A percentile compares a stretch with the other conserved stretches of the same genome.
These are phyloP conservation scores for Sardina pilchardus DNA, from an alignment of 2,113 vertebrate species.

Conservation along the genomic window DNA sequence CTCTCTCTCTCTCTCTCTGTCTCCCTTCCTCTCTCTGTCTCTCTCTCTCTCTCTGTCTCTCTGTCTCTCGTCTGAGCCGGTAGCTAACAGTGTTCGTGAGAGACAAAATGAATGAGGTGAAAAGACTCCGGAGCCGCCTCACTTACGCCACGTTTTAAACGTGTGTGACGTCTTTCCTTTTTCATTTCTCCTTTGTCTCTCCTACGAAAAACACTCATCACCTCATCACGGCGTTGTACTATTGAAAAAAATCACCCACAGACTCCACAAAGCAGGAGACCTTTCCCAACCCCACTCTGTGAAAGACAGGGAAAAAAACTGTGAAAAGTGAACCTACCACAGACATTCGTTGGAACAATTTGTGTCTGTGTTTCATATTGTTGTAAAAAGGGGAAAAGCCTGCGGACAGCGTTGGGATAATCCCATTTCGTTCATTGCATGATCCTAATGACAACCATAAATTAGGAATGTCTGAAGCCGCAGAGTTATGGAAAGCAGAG, in stretches of 20 bases:
- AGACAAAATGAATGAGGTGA: background rate
- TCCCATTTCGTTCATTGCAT: conserved; percentile 56
- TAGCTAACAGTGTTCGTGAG: background rate
- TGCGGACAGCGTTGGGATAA: conserved; percentile 43
- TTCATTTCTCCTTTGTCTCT: background rate
- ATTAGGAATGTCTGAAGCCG: conserved; percentile 63
- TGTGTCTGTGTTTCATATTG: conserved; percentile 28
- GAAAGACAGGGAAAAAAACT: background rate
- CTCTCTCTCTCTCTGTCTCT: background rate
- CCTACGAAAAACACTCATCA: background rate
- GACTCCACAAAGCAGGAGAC: background rate
- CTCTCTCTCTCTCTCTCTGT: background rate
- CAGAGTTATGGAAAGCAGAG: conserved; percentile 54
- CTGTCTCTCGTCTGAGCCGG: background rate
- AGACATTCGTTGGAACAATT: conserved; percentile 2
- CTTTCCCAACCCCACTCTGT: background rate
- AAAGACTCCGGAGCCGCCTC: background rate
- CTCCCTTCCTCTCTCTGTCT: background rate
- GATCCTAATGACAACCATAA: conserved; percentile 59
- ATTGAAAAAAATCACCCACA: background rate
- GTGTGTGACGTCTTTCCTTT: background rate
- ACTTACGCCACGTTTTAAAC: background rate
- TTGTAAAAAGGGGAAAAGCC: conserved; percentile 11
- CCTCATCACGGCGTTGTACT: background rate
- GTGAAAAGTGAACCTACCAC: background rate